Evolutionary conservation across 2,888 invertebrate genomes (phyloP).

Genomic region (Epistrophe eligans): DNA sequence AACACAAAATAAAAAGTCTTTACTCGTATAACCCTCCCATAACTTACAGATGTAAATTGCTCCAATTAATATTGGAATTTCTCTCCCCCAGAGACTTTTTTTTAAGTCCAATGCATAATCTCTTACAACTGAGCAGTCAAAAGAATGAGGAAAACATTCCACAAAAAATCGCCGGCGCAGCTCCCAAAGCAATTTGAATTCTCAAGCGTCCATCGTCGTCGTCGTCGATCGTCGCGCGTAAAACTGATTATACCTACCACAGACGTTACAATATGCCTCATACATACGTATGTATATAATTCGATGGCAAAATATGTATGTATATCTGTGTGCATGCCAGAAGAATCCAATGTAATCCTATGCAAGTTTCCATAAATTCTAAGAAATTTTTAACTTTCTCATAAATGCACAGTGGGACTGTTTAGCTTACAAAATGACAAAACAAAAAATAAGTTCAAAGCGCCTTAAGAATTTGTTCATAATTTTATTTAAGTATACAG

Average conservation of each 20-base stretch:
- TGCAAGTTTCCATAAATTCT: slow-evolving; percentile 53
- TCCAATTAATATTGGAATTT: slow-evolving; percentile 72
- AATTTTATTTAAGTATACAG: too few species aligned
- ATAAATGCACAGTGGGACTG: slow-evolving; percentile 6
- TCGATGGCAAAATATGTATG: slow-evolving; percentile 7
- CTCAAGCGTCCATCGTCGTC: slow-evolving; percentile 8
- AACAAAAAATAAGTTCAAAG: background rate
- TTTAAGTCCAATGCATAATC: slow-evolving; percentile 1
- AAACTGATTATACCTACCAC: slow-evolving; percentile 17
- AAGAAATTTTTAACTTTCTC: slow-evolving; percentile 41
- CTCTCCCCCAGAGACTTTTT: slow-evolving; percentile 49
- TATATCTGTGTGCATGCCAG: background rate
- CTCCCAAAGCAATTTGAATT: slow-evolving; percentile 42
- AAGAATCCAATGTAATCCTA: slow-evolving; percentile 43
- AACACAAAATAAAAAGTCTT: slow-evolving; percentile 1
- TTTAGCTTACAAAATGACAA: background rate
- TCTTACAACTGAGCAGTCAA: slow-evolving; percentile 14
- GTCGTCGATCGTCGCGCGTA: background rate
- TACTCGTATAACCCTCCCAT: background rate
- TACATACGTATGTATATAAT: background rate
- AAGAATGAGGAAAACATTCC: slow-evolving; percentile 69
- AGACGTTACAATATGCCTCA: slow-evolving; percentile 1
- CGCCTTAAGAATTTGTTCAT: too few species aligned
- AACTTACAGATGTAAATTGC: slow-evolving; percentile 62
- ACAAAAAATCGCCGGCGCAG: slow-evolving; percentile 23